These are phyloP conservation scores for Heterochromis multidens DNA, from an alignment of 2,113 vertebrate species.

Conservation along the genomic window DNA sequence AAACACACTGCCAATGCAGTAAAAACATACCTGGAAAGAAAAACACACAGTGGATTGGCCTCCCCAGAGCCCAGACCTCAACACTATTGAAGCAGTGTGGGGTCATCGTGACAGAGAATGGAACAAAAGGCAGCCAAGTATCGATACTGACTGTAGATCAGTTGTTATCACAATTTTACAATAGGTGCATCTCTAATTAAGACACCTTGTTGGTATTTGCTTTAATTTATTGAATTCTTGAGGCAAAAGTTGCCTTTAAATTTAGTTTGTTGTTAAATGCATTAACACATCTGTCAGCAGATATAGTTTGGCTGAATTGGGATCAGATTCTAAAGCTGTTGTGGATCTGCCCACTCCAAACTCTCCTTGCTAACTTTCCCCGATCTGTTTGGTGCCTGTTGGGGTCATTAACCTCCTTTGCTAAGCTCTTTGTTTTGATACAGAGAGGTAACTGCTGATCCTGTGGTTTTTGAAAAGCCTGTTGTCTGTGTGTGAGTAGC, in stretches of 20 bases:
- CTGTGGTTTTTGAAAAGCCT: conserved; percentile 61
- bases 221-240: too few species aligned
- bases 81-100: too few species aligned
- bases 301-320: fast-evolving
- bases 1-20: too few species aligned
- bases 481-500: not conserved
- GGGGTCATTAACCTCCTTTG: conserved; percentile 52
- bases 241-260: not conserved
- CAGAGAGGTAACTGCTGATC: conserved; percentile 70
- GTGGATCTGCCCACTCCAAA: not conserved
- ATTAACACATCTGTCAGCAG: not conserved
- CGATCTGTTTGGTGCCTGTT: conserved; percentile 13
- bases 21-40: too few species aligned
- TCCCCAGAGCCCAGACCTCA: too few species aligned
- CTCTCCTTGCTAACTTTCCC: not conserved
- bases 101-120: too few species aligned
- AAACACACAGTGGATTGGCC: too few species aligned
- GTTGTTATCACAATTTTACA: too few species aligned
- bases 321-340: not conserved
- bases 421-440: conserved; percentile 62
- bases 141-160: too few species aligned
- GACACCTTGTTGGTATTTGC: not conserved
- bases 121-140: too few species aligned
- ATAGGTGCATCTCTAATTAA: not conserved
- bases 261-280: not conserved